These are phyloP conservation scores for Ptiloglossa arizonensis DNA, from an alignment of 1,140 invertebrate species.

Conservation along the genomic window DNA sequence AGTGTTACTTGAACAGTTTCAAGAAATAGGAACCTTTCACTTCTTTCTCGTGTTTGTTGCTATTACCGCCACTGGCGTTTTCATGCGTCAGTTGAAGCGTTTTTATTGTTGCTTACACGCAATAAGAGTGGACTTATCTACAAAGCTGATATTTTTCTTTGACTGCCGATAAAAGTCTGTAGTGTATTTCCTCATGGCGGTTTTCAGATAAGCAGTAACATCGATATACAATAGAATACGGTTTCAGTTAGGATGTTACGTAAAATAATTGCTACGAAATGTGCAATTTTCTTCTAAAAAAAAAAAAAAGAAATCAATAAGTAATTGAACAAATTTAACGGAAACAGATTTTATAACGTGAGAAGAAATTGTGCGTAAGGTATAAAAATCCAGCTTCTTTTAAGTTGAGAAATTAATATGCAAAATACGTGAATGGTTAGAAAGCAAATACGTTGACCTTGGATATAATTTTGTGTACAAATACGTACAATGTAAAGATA, in stretches of 20 bases:
- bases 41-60: slow-evolving; percentile 9
- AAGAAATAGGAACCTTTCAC: slow-evolving; percentile 35
- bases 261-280: neutral
- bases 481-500: no score
- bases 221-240: neutral
- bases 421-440: no score
- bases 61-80: neutral
- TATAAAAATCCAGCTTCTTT: no score
- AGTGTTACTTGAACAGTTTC: slow-evolving; percentile 27
- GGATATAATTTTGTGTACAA: no score
- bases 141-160: slow-evolving; percentile 1
- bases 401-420: neutral
- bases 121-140: neutral
- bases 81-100: neutral
- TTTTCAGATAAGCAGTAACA: slow-evolving; percentile 30
- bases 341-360: no score
- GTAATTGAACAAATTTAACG: neutral
- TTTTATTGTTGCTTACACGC: slow-evolving; percentile 22
- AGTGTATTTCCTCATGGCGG: slow-evolving; percentile 39
- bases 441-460: no score
- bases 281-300: neutral
- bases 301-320: neutral
- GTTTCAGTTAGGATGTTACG: neutral
- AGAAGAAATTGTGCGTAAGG: no score
- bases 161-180: slow-evolving; percentile 23